Conservation (phyloP, 2,113 vertebrate species). For the Synchiropus splendidus region DNA sequence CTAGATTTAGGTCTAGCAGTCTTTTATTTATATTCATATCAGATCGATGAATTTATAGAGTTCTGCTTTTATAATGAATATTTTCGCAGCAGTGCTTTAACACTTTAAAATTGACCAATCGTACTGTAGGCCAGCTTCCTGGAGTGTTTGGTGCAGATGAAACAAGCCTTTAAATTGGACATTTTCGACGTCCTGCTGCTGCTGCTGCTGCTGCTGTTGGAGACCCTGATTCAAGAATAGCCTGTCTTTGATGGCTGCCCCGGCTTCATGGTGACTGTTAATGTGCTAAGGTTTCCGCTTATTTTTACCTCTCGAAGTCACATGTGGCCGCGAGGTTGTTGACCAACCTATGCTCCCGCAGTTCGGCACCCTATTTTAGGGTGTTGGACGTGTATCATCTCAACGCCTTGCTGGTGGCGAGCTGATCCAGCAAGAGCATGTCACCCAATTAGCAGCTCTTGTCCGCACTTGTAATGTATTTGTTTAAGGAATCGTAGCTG, state of each 20-base stretch:
- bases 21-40: no score
- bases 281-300: conserved; percentile 62
- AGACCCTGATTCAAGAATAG: no score
- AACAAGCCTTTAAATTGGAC: conserved; percentile 8
- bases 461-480: conserved; percentile 28
- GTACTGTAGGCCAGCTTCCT: no score
- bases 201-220: conserved; percentile 5
- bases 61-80: no score
- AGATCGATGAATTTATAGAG: no score
- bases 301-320: conserved; percentile 63
- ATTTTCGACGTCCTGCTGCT: conserved; percentile 33
- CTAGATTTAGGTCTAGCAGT: no score
- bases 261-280: conserved; percentile 51
- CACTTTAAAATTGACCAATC: conserved; percentile 17
- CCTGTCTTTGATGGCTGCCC: conserved; percentile 10
- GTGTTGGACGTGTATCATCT: conserved; percentile 48
- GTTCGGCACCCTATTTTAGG: conserved; percentile 50
- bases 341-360: conserved; percentile 51
- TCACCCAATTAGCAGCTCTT: conserved; percentile 61
- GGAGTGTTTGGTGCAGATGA: conserved; percentile 6
- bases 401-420: conserved; percentile 31
- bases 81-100: conserved; percentile 1
- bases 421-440: conserved; percentile 47
- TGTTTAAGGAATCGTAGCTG: conserved; percentile 15
- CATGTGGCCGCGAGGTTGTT: conserved; percentile 54